These are phyloP conservation scores for Aphelenchoides avenae DNA, from an alignment of 1,140 invertebrate species.

Conservation along the genomic window DNA sequence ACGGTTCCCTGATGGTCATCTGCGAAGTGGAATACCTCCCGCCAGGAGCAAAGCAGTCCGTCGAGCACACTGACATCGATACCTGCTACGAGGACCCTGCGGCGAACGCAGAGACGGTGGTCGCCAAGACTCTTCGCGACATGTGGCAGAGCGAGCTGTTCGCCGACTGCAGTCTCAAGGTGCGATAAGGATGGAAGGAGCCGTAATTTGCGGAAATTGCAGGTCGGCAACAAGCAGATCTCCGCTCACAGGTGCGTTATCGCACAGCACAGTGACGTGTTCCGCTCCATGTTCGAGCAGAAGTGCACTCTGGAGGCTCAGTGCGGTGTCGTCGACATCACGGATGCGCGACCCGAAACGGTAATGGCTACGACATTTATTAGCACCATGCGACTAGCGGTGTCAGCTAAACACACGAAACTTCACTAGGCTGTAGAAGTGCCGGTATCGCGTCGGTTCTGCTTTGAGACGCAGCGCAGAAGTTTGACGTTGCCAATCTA, in stretches of 20 bases:
- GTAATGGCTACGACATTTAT: constrained; percentile 28
- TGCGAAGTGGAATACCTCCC: constrained; percentile 56
- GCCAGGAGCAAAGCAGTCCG: constrained; percentile 50
- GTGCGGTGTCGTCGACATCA: constrained; percentile 47
- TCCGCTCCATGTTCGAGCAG: constrained; percentile 52
- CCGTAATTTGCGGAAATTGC: constrained; percentile 15
- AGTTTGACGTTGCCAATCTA: too few relatives aligned
- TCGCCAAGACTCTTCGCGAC: constrained; percentile 32
- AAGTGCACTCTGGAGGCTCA: constrained; percentile 52
- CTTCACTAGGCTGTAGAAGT: too few relatives aligned
- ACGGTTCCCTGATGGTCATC: constrained; percentile 47
- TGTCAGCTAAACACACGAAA: too few relatives aligned
- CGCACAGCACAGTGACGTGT: constrained; percentile 52
- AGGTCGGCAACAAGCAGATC: constrained; percentile 45
- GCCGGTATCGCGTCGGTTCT: too few relatives aligned
- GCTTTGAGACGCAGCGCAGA: too few relatives aligned
- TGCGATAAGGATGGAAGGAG: constrained; percentile 10
- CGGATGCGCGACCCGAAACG: constrained; percentile 46
- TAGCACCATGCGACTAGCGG: too few relatives aligned
- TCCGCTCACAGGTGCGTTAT: constrained; percentile 55
- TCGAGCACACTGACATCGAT: constrained; percentile 43
- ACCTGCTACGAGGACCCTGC: too few relatives aligned
- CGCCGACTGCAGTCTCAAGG: constrained; percentile 44
- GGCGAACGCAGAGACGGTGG: constrained; percentile 18
- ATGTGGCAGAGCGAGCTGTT: constrained; percentile 51